Evolutionary conservation across 2,888 invertebrate species (phyloP), one percentile per base, ranked within the genome.

Genomic region (Amiota minor): DNA sequence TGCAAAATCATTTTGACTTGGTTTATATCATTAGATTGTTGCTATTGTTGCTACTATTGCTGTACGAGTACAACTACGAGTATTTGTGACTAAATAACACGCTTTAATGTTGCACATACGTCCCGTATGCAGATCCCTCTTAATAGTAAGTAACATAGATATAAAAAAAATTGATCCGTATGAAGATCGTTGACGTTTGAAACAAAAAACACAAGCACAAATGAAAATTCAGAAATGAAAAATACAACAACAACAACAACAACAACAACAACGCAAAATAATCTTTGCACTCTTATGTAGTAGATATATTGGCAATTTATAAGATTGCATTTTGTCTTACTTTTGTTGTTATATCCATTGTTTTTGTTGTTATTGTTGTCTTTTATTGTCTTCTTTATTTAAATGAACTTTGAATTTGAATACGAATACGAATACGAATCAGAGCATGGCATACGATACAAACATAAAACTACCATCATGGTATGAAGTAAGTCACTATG

Each of bases 1-100:
- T 83, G 81, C 78, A 79, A 80, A 83, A 82, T 78, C 80, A 76
- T 75, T 62, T 81, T 78, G 81, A 78, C 76, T 81, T 75, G 75
- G 80, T 80, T 71, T 47, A 18, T 80, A 76, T 79, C 35, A 62
- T 62, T 72, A 46, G 72, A 49, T 35, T 23, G 16, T 18, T n/a
- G 46, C 71, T 71, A 78, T 55, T 50, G 47, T 45, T 46, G 23
- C 6, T 56, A n/a, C 56, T 70, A 16, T 46, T 46, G 18, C 23
- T 50, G 50, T 56, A 74, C 72, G 78, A 35, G 35, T 35, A 35
- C 35, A 8, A 35, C 35, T 35, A 23, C 23, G 3, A 23, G n/a
- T n/a, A n/a, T n/a, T n/a, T n/a, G n/a, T n/a, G n/a, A n/a, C n/a
- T n/a, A n/a, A n/a, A 3, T 23, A 35, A 35, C 35, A 35, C 35